Evolutionary conservation across 1,140 invertebrate species (phyloP), one percentile per base, ranked within the genome.

Genomic region (Mactra quadrangularis): DNA sequence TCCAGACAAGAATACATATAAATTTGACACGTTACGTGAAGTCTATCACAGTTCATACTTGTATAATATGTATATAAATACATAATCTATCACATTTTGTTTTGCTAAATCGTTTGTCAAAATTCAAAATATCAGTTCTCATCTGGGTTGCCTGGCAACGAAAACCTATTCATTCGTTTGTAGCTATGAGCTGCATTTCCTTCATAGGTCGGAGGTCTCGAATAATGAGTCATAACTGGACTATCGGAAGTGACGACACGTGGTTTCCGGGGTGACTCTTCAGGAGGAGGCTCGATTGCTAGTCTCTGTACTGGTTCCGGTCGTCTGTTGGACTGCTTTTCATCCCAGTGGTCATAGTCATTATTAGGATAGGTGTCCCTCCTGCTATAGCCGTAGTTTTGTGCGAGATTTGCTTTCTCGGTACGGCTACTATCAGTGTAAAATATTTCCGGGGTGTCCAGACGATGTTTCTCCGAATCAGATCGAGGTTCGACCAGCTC

Each of bases 381-480:
- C 41, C 53, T 62, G 7, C 29, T 41, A 47, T 70, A 33, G 17
- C 29, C 22, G 13, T 29, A 31, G 27, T n/a, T 55, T 27, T 22
- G 38, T 0, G n/a, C 6, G 13, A n/a, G 41, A 11, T 55, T 33
- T 3, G 35, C 19, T 27, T 55, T 52, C n/a, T 71, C 64, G 27
- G 29, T 11, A 41, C 77, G 31, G 41, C 64, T 71, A 52, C 29
- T 57, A 13, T 81, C 77, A 7, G 77, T 81, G 38, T 68, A 70
- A 66, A 81, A 81, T 27, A 81, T 71, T 55, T 81, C 77, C 25
- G 77, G 77, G 15, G 77, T 81, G n/a, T 52, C 53, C 47, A 81
- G 77, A 9, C 77, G 77, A 25, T 47, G 47, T 60, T 81, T 81
- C 29, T 74, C 70, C n/a, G 38, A 19, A n/a, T 33, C 53, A 27